These are phyloP conservation scores for Tenrec ecaudatus DNA, from an alignment of 2,113 vertebrate genomes.

Conservation along the genomic window DNA sequence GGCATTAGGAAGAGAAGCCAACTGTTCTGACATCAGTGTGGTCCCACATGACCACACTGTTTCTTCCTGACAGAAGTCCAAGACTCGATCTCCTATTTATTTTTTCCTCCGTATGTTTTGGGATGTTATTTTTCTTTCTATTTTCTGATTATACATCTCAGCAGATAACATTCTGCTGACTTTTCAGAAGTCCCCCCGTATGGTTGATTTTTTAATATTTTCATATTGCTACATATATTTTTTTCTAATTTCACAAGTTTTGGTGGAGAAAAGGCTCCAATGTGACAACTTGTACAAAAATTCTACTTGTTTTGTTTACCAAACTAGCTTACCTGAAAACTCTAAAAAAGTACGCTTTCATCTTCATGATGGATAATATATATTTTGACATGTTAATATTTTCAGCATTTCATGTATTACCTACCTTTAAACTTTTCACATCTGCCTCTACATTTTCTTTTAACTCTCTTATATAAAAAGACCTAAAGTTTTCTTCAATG, in stretches of 20 bases:
- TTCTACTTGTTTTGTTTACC: background rate
- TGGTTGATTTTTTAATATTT: background rate
- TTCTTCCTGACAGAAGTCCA: background rate
- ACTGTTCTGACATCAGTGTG: background rate
- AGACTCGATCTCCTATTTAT: background rate
- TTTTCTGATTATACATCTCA: background rate
- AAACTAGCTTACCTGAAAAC: slow-evolving; percentile 13
- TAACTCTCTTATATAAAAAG: slow-evolving; percentile 89
- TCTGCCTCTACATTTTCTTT: slow-evolving; percentile 87
- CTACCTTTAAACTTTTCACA: slow-evolving; percentile 89
- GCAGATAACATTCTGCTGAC: background rate
- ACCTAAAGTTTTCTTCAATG: slow-evolving; percentile 86
- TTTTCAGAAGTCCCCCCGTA: slow-evolving; percentile 32
- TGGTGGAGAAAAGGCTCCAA: background rate
- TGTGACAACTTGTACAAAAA: background rate
- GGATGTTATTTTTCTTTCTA: background rate
- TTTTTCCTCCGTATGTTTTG: background rate
- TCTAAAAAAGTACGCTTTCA: background rate
- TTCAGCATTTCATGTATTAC: slow-evolving; percentile 65
- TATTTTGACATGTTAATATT: background rate
- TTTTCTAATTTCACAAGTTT: slow-evolving; percentile 26
- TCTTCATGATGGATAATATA: background rate
- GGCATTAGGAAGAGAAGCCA: background rate
- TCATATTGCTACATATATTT: background rate
- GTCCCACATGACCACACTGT: background rate